Percentiles rank a stretch among this genome's conserved stretches.
phyloP scores from a whole-genome alignment of 2,888 invertebrate species.

The Latrodectus elegans region DNA sequence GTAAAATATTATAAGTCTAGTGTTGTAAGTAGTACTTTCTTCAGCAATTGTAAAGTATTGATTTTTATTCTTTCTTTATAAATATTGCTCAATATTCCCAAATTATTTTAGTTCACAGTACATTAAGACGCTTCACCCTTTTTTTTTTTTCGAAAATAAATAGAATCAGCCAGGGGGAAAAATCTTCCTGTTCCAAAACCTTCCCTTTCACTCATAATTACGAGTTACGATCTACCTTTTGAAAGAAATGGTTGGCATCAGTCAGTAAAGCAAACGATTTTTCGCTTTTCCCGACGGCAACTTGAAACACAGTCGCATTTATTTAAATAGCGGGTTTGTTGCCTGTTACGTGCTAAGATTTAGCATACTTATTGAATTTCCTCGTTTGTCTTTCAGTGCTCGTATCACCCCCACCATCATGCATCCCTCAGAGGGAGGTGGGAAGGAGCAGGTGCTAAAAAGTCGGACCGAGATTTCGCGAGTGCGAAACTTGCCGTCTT shows the following conservation, averaged over 20 bases:
- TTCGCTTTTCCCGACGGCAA: constrained; percentile 20
- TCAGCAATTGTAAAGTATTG: too few relatives aligned
- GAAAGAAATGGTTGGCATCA: constrained; percentile 4
- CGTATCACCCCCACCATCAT: background rate
- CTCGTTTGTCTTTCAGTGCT: background rate
- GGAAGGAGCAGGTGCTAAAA: constrained; percentile 52
- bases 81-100: too few relatives aligned
- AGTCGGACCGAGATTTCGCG: constrained; percentile 47
- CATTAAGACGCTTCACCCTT: too few relatives aligned
- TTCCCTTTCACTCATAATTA: constrained; percentile 19
- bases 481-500: background rate
- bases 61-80: too few relatives aligned
- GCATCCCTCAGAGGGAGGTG: background rate
- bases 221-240: constrained; percentile 34
- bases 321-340: constrained; percentile 46
- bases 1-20: too few relatives aligned
- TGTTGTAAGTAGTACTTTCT: too few relatives aligned
- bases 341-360: constrained; percentile 47
- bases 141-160: too few relatives aligned
- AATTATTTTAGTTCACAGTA: too few relatives aligned
- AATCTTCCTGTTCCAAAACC: background rate
- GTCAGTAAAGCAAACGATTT: constrained; percentile 8
- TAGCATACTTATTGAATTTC: constrained; percentile 64
- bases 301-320: constrained; percentile 7
- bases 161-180: too few relatives aligned